phyloP scores from a whole-genome alignment of 2,888 invertebrate genomes.

The Lasioglossum marginatum region DNA sequence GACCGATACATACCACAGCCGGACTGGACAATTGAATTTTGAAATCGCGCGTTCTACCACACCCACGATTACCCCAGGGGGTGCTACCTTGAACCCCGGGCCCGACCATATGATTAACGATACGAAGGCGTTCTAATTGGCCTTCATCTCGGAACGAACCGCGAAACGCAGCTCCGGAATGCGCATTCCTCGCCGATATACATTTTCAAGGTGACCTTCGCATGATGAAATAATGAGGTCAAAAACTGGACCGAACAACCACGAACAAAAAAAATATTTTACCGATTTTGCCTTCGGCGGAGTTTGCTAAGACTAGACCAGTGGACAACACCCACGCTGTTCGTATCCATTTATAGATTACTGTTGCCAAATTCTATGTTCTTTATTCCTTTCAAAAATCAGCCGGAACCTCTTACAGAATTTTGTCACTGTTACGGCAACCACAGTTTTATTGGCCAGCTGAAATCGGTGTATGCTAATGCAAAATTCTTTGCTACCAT shows the following conservation, averaged over 20 bases:
- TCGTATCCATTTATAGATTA: neutral
- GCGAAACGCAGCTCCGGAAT: slow-evolving; percentile 44
- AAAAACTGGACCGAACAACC: neutral
- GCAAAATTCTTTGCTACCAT: slow-evolving; percentile 40
- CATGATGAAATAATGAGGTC: slow-evolving; percentile 18
- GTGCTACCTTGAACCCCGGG: slow-evolving; percentile 63
- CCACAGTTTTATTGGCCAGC: neutral
- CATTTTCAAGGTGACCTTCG: slow-evolving; percentile 30
- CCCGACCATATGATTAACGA: slow-evolving; percentile 57
- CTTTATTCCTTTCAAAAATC: neutral
- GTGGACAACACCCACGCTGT: neutral
- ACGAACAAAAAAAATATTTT: neutral
- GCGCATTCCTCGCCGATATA: slow-evolving; percentile 30
- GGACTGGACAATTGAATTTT: slow-evolving; percentile 60
- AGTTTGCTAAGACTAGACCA: neutral
- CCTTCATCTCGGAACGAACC: slow-evolving; percentile 47
- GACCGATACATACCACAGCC: slow-evolving; percentile 17
- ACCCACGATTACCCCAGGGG: slow-evolving; percentile 54
- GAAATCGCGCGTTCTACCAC: slow-evolving; percentile 58
- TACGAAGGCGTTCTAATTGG: slow-evolving; percentile 60
- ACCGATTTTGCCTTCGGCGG: neutral
- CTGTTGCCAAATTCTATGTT: neutral
- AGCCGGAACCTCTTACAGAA: neutral
- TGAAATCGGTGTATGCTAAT: neutral
- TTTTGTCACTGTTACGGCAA: neutral